Conservation (phyloP, 2,888 invertebrate species). For the Plutella xylostella region DNA sequence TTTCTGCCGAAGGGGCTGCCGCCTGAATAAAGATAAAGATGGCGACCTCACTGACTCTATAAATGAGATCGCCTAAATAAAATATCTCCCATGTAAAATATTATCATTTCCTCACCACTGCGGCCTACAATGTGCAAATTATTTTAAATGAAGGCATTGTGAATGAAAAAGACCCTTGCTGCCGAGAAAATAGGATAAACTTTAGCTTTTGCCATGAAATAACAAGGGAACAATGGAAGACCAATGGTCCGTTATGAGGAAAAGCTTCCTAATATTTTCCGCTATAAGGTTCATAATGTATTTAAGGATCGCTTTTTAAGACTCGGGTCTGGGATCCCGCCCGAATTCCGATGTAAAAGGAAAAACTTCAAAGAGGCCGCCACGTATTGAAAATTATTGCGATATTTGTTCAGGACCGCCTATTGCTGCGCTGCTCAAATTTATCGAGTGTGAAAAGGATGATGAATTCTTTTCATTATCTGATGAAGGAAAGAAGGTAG, state of each 20-base stretch:
- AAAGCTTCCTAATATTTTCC: too few relatives aligned
- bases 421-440: too few relatives aligned
- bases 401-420: slow-evolving; percentile 1
- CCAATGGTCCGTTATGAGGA: too few relatives aligned
- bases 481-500: too few relatives aligned
- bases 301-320: too few relatives aligned
- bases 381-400: background rate
- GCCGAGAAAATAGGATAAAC: background rate
- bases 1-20: background rate
- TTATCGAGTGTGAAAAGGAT: too few relatives aligned
- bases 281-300: too few relatives aligned
- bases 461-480: too few relatives aligned
- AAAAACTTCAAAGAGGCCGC: background rate
- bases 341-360: background rate
- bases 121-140: background rate
- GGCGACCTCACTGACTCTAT: background rate
- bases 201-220: background rate
- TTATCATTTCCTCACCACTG: slow-evolving; percentile 3
- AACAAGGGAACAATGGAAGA: background rate
- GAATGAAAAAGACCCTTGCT: background rate
- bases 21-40: slow-evolving; percentile 5
- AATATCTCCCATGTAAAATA: slow-evolving; percentile 6
- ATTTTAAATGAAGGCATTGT: background rate
- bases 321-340: too few relatives aligned
- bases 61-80: slow-evolving; percentile 3